A percentile compares a stretch with the other conserved stretches of the same genome.
Conservation (phyloP, 2,888 invertebrate genomes). For the Nipponacmea schrenckii region DNA sequence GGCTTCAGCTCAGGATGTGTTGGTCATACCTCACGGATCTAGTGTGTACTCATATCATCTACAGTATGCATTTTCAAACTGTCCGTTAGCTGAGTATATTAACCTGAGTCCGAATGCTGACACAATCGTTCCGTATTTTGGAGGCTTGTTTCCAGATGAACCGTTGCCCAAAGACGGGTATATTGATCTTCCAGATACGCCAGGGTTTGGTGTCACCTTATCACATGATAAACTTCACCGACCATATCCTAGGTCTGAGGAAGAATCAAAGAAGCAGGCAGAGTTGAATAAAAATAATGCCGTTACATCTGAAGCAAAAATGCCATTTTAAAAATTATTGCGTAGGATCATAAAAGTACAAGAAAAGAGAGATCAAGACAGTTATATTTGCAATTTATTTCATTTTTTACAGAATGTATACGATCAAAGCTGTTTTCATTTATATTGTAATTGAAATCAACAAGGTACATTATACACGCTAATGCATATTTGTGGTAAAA, state of each 20-base stretch:
- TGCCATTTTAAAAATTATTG: constrained; percentile 44
- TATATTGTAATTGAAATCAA: no score
- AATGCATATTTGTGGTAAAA: no score
- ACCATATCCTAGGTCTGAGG: constrained; percentile 51
- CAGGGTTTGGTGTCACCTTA: constrained; percentile 63
- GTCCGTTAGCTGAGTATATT: constrained; percentile 63
- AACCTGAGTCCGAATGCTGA: constrained; percentile 59
- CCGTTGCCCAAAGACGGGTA: constrained; percentile 61
- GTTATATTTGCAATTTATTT: no score
- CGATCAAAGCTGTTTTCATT: no score
- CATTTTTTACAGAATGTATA: no score
- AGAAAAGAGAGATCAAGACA: no score
- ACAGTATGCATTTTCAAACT: constrained; percentile 62
- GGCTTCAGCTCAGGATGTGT: constrained; percentile 59
- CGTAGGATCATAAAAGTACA: neutral
- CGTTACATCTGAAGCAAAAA: constrained; percentile 41
- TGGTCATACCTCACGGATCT: constrained; percentile 64
- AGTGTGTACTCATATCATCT: constrained; percentile 65
- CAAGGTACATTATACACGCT: no score
- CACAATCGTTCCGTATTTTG: constrained; percentile 60
- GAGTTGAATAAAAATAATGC: constrained; percentile 43
- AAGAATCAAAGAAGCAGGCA: constrained; percentile 50
- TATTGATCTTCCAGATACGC: constrained; percentile 59
- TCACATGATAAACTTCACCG: constrained; percentile 47
- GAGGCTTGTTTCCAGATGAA: constrained; percentile 61